A percentile compares a stretch with the other conserved stretches of the same genome.
These are phyloP conservation scores for Radopholus similis DNA, from an alignment of 1,140 invertebrate species.

Conservation along the genomic window DNA sequence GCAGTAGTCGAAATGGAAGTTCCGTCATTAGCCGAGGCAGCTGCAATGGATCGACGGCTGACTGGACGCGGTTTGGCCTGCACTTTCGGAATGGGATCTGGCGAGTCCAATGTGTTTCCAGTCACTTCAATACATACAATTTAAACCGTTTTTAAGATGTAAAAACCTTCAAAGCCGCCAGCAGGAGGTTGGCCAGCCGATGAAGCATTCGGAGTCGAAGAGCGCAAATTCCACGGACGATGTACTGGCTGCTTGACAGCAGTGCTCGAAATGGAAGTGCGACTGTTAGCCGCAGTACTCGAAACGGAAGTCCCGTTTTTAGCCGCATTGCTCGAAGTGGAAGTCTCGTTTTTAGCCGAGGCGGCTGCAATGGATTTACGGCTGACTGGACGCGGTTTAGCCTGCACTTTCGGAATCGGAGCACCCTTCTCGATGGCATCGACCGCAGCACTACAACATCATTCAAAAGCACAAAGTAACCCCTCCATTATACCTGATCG, in stretches of 20 bases:
- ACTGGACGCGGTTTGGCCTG: not conserved
- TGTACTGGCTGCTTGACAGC: too few species aligned
- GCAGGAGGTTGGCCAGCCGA: not conserved
- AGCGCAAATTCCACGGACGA: not conserved
- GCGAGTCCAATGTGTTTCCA: too few species aligned
- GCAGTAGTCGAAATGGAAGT: too few species aligned
- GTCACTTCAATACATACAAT: not conserved
- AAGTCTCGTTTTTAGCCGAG: too few species aligned
- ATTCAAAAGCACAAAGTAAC: too few species aligned
- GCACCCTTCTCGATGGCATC: not conserved
- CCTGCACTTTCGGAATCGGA: not conserved
- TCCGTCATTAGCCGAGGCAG: not conserved
- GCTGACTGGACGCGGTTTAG: not conserved
- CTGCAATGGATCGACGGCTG: not conserved
- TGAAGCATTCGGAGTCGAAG: not conserved
- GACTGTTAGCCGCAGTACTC: too few species aligned
- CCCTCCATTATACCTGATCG: not conserved
- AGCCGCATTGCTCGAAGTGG: too few species aligned
- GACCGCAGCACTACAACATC: not conserved
- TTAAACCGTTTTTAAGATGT: not conserved
- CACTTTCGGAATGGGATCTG: not conserved
- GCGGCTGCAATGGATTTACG: not conserved
- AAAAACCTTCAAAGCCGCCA: not conserved
- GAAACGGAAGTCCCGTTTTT: too few species aligned
- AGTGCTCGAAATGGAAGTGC: too few species aligned